Base-by-base conservation (phyloP, 2,888 invertebrate species). In the Megalurothrips usitatus region DNA sequence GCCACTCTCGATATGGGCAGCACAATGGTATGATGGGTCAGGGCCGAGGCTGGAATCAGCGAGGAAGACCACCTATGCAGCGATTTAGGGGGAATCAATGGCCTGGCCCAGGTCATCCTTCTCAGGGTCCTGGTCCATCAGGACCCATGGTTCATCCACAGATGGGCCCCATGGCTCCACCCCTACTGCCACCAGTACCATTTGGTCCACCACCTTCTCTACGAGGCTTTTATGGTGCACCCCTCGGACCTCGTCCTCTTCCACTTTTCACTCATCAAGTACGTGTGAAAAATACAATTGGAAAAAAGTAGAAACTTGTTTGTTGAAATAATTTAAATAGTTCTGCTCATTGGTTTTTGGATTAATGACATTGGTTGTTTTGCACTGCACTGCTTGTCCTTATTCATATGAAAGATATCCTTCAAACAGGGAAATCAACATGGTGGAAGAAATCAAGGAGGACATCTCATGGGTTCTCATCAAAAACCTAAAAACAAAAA, bases 41-140 rank as follows among this genome's bases (percentile, higher is more conserved):
- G 1, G 68, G 68, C 12, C 68, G 68, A 26, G 68, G 68, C 11
- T 75, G 68, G 68, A 75, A 75, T 75, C 68, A 23, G 12, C 23
- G 68, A 75, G 68, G 23, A 75, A 75, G 68, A 75, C 68, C 23
- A 75, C 68, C 68, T 4, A 75, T 75, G 68, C 68, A 26, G 12
- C 23, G 68, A 8, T 75, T 75, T 75, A n/a, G 26, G 26, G 26
- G 23, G 10, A 75, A 75, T 75, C 68, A 75, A 12, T 75, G 68
- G 68, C 68, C 68, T 75, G 34, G 34, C 34, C 68, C 23, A 75
- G 68, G 68, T 26, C 68, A n/a, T 26, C 68, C 68, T 43, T 43
- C 34, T 43, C 34, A 43, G 34, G 34, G 34, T 0, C 68, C 68
- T 6, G 68, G 68, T 26, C 23, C 68, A 1, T 11, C 68, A 11